Evolutionary conservation across 2,888 invertebrate species (phyloP), one percentile per base, ranked within the genome.

Genomic region (Phyllotreta cruciferae): DNA sequence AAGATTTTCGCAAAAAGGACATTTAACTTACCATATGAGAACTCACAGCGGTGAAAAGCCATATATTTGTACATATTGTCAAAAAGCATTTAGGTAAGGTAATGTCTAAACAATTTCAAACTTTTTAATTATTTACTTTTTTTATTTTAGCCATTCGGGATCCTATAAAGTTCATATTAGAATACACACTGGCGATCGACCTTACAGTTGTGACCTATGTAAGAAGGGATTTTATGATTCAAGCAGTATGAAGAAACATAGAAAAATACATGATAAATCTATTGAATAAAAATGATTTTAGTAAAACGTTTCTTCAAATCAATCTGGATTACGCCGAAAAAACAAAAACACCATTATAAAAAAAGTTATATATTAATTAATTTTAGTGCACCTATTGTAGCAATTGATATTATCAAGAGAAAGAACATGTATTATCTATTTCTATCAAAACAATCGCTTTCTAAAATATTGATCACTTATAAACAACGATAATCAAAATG

Each of bases 1-100:
- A 44, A 56, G 52, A 36, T 69, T 69, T 38, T 63, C 69, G 6
- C 69, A 69, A 53, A 63, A 67, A 38, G 60, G 69, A 6, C 69
- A 69, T 44, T 49, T 69, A 4, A 65, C 64, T 5, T 69, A 67
- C 38, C 69, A 69, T 39, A 69, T 69, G 67, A 58, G 69, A 50
- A 62, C 53, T 44, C 69, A 69, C 14, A 64, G 64, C 54, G 64
- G 64, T 11, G 64, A 64, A 37, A 60, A 47, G 10, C 64, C 64
- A 7, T 64, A 64, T 39, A 60, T 11, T 41, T 64, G 64, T 56
- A 37, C 38, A 34, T 61, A 60, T 36, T 64, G 64, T 42, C 56
- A 64, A 35, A 64, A 64, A 52, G 36, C 58, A 6, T 58, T 49
- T 36, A 49, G 49, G 49, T 49, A 35, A 49, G 1, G 4, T 10